Conservation (phyloP, 1,140 invertebrate species). For the Lepidurus couesii region DNA sequence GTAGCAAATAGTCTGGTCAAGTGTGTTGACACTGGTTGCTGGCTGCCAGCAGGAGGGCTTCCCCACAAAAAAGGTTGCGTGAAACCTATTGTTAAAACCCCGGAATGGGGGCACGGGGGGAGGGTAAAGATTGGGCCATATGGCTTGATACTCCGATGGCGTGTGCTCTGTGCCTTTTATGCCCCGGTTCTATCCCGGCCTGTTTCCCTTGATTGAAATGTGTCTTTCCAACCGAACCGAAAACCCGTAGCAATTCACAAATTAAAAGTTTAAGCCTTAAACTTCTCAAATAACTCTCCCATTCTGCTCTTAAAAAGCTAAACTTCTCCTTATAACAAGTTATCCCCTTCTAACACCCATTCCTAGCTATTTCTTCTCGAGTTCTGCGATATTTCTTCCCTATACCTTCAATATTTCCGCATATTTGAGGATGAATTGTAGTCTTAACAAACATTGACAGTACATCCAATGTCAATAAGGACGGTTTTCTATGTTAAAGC, state of each 20-base stretch:
- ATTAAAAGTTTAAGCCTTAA: not conserved
- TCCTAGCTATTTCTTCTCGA: too few species aligned
- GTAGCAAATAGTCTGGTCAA: not conserved
- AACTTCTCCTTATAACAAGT: too few species aligned
- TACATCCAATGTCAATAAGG: too few species aligned
- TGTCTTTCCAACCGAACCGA: not conserved
- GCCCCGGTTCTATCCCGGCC: not conserved
- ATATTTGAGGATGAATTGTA: too few species aligned
- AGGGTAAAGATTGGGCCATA: constrained; percentile 3
- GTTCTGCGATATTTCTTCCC: too few species aligned
- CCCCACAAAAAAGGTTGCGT: not conserved
- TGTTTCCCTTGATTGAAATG: not conserved
- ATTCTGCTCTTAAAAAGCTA: too few species aligned
- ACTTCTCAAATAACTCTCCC: not conserved
- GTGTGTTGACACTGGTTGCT: constrained; percentile 21
- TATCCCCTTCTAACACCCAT: too few species aligned
- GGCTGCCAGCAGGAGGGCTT: constrained; percentile 10
- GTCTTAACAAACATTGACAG: too few species aligned
- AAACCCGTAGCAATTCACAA: not conserved
- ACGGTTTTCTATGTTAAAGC: too few species aligned
- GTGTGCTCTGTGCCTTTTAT: not conserved
- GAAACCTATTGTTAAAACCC: not conserved
- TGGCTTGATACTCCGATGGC: constrained; percentile 12
- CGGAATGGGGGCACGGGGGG: not conserved
- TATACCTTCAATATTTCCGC: too few species aligned